A percentile compares a stretch with the other conserved stretches of the same genome.
phyloP scores from a whole-genome alignment of 2,113 vertebrate genomes.

The Tapirus terrestris region DNA sequence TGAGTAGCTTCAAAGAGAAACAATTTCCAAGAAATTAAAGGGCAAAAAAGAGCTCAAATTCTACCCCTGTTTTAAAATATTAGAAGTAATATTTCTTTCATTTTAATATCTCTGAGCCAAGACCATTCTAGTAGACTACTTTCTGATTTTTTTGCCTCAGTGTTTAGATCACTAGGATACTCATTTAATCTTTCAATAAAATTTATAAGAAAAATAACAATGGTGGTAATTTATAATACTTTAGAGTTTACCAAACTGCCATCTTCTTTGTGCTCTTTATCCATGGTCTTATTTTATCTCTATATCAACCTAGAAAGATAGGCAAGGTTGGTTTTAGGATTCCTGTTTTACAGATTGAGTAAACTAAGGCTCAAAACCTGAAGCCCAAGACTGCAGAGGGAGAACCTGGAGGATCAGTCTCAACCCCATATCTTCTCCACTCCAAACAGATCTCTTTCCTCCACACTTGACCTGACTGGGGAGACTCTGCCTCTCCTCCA shows the following conservation, averaged over 20 bases:
- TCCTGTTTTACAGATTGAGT: neutral
- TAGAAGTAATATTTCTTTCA: neutral
- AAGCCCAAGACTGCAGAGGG: neutral
- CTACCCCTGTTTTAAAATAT: neutral
- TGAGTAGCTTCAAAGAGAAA: neutral
- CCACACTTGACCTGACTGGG: neutral
- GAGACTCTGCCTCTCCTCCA: no score
- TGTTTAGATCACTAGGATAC: neutral
- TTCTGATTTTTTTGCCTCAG: neutral
- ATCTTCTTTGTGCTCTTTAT: neutral
- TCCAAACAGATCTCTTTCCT: neutral
- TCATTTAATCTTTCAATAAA: neutral
- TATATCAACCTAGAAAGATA: neutral
- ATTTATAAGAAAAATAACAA: neutral
- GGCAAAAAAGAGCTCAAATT: neutral
- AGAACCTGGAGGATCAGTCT: neutral
- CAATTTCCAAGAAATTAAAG: neutral
- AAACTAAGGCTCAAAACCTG: neutral
- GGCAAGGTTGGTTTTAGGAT: neutral
- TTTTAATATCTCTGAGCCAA: neutral
- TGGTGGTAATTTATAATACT: neutral
- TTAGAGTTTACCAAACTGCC: neutral
- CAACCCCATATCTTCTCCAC: neutral
- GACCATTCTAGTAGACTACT: neutral
- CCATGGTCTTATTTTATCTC: neutral